These are phyloP conservation scores for Drosophila kurseongensis DNA, from an alignment of 1,140 invertebrate genomes.

Conservation along the genomic window DNA sequence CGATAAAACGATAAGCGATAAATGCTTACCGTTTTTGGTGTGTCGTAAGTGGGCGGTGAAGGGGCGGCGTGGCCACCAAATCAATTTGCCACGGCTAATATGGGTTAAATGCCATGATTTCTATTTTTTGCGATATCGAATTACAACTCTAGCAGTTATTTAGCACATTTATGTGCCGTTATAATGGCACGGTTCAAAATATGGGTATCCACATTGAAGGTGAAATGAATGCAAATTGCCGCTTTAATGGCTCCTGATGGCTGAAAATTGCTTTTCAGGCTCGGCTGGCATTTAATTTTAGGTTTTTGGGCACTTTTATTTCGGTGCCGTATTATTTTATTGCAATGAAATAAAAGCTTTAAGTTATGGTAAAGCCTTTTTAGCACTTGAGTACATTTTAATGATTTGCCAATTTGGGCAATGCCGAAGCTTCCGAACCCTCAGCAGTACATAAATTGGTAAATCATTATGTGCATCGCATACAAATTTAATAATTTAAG, in stretches of 20 bases:
- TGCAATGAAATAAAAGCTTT: constrained; percentile 16
- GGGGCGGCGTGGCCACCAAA: constrained; percentile 37
- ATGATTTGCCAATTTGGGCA: constrained; percentile 1
- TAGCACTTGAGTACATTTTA: constrained; percentile 1
- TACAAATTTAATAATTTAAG: background rate
- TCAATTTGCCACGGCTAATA: constrained; percentile 73
- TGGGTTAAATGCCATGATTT: constrained; percentile 67
- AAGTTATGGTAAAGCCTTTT: background rate
- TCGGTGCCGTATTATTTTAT: constrained; percentile 19
- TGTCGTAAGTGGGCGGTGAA: constrained; percentile 55
- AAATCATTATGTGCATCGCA: too few relatives aligned
- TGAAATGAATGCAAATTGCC: constrained; percentile 50
- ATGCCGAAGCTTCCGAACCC: background rate
- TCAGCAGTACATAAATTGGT: too few relatives aligned
- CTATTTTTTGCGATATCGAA: constrained; percentile 38
- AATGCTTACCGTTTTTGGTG: constrained; percentile 40
- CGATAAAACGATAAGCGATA: constrained; percentile 59
- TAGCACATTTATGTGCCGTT: constrained; percentile 48
- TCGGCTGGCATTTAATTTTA: constrained; percentile 32
- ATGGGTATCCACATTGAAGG: constrained; percentile 15
- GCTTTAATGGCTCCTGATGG: constrained; percentile 20
- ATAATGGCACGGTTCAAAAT: constrained; percentile 29
- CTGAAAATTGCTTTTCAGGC: constrained; percentile 24
- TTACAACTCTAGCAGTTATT: constrained; percentile 49
- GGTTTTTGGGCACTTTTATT: constrained; percentile 27